Percentiles rank a stretch among this genome's conserved stretches.
These are phyloP conservation scores for Euzophera pinguis DNA, from an alignment of 2,888 invertebrate species.

Conservation along the genomic window DNA sequence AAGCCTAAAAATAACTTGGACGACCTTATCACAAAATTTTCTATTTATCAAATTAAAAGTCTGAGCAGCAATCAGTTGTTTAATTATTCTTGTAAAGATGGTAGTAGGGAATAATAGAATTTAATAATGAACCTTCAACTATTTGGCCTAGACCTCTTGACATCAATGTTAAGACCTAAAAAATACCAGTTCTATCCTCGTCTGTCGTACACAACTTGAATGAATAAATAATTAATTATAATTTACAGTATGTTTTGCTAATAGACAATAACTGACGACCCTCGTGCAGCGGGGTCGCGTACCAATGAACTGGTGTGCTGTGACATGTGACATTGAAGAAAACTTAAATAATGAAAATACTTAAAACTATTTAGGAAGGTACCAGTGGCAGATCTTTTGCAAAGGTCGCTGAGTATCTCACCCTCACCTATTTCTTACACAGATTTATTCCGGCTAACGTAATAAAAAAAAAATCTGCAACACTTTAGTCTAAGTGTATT, in stretches of 20 bases:
- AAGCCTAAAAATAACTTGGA: too few relatives aligned
- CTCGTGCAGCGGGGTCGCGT: slow-evolving; percentile 44
- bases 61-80: too few relatives aligned
- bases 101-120: not conserved
- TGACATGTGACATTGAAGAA: slow-evolving; percentile 66
- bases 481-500: too few relatives aligned
- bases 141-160: slow-evolving; percentile 12
- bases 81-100: not conserved
- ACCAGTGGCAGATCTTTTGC: too few relatives aligned
- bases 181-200: slow-evolving; percentile 7
- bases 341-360: not conserved
- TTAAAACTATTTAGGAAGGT: too few relatives aligned
- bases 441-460: too few relatives aligned
- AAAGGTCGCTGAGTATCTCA: too few relatives aligned
- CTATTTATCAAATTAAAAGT: too few relatives aligned
- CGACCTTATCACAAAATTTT: too few relatives aligned
- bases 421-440: too few relatives aligned
- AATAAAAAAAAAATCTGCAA: too few relatives aligned
- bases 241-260: slow-evolving; percentile 22
- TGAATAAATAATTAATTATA: slow-evolving; percentile 17
- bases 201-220: slow-evolving; percentile 11
- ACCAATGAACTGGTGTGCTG: slow-evolving; percentile 38
- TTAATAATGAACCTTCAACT: not conserved
- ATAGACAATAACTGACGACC: slow-evolving; percentile 32
- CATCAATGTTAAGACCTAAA: slow-evolving; percentile 9